Percentiles rank a stretch among this genome's conserved stretches.
phyloP scores from a whole-genome alignment of 2,797 vertebrate genomes.

The Melanotaenia boesemani region DNA sequence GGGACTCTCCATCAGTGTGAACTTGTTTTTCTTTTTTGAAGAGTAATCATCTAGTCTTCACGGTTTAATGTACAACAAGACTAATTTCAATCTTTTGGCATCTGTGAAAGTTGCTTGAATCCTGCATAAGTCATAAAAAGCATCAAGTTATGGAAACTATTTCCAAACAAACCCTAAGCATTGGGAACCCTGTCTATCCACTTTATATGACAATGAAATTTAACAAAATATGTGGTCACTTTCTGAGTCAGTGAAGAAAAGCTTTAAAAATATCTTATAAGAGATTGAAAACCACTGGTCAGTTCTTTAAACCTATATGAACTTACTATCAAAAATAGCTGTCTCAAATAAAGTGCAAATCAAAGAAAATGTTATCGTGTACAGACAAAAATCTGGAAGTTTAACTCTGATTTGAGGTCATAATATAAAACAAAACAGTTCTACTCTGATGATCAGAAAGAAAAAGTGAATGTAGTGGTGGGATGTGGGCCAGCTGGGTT shows the following conservation, averaged over 20 bases:
- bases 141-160: constrained; percentile 17
- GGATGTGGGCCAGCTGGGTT: background rate
- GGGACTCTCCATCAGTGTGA: background rate
- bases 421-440: background rate
- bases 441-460: constrained; percentile 7
- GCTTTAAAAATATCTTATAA: background rate
- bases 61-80: background rate
- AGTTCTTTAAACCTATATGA: background rate
- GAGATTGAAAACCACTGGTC: background rate
- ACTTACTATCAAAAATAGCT: background rate
- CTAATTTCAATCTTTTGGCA: background rate
- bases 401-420: background rate
- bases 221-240: constrained; percentile 1
- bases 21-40: background rate
- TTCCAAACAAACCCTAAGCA: constrained; percentile 4
- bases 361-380: background rate
- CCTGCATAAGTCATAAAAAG: constrained; percentile 1
- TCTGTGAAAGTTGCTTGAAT: constrained; percentile 16
- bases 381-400: background rate
- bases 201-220: constrained; percentile 18
- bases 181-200: constrained; percentile 5
- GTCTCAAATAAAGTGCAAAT: background rate
- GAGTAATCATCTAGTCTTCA: background rate
- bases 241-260: constrained; percentile 24
- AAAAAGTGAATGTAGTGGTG: constrained; percentile 9